These are phyloP conservation scores for Lycia hirtaria DNA, from an alignment of 2,888 invertebrate genomes.

Conservation along the genomic window DNA sequence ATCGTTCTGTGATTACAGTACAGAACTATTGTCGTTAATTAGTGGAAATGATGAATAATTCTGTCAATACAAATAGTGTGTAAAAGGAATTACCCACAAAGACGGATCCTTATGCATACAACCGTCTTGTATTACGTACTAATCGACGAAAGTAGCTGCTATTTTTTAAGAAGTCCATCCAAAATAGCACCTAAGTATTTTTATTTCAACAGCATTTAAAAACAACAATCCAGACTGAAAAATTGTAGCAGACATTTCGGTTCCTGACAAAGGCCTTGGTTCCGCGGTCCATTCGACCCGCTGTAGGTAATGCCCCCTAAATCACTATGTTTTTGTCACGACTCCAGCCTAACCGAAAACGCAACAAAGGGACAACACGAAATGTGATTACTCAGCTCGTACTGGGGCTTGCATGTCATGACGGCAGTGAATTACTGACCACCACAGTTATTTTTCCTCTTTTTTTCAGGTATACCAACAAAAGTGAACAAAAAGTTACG, in stretches of 20 bases:
- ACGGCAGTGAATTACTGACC: conserved; percentile 71
- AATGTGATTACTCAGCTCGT: conserved; percentile 78
- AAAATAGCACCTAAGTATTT: background rate
- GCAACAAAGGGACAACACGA: conserved; percentile 76
- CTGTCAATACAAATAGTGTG: too few species aligned
- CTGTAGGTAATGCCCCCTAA: conserved; percentile 59
- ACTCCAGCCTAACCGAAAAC: conserved; percentile 54
- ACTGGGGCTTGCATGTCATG: conserved; percentile 72
- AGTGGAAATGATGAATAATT: too few species aligned
- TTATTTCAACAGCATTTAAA: background rate
- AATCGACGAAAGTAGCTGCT: too few species aligned
- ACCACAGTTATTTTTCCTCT: conserved; percentile 39
- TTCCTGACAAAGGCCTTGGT: conserved; percentile 15
- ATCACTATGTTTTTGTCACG: conserved; percentile 63
- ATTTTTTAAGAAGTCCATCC: too few species aligned
- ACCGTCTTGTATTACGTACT: too few species aligned
- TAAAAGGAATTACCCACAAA: too few species aligned
- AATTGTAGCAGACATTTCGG: conserved; percentile 1
- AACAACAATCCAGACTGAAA: conserved; percentile 1
- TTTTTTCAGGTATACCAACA: conserved; percentile 69
- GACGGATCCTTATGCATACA: too few species aligned
- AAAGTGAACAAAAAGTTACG: conserved; percentile 71
- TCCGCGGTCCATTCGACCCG: conserved; percentile 36
- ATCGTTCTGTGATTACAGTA: too few species aligned
- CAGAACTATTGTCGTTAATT: too few species aligned